Base-by-base conservation (phyloP, 1,140 invertebrate genomes). In the Drosophila serrata region DNA sequence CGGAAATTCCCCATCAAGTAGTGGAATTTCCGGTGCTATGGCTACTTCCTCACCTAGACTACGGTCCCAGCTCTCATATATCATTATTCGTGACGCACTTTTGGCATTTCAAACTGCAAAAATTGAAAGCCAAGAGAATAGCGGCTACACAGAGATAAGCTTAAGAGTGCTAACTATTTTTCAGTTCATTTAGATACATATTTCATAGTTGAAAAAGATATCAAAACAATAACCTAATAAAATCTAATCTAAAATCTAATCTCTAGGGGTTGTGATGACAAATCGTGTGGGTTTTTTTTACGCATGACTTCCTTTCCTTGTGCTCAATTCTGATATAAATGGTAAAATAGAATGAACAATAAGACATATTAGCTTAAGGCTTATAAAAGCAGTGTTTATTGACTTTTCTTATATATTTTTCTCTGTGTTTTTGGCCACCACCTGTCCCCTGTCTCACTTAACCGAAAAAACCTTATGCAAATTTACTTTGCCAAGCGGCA, bases 391-490 rank as follows among this genome's bases (percentile, higher is more conserved):
- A n/a, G n/a, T n/a, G n/a, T n/a, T n/a, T n/a, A n/a, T n/a, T n/a
- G n/a, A n/a, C n/a, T n/a, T n/a, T n/a, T n/a, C n/a, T n/a, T 15
- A 6, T 15, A 61, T 58, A 12, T n/a, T 29, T 63, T 24, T 11
- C 13, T 3, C 3, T 42, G 55, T 61, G 51, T 53, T 37, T 17
- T 40, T 39, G 3, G 27, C 46, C 46, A 29, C n/a, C 46, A 49
- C 46, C 46, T 29, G 4, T 19, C 4, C 35, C 55, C 35, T 15
- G 11, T 13, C 65, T 13, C 37, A 49, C 33, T 48, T 51, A 63
- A 17, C 57, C 48, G 48, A 64, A 48, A 68, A 60, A 68, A 68
- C 55, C 39, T n/a, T 62, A 78, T 79, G 65, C 75, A 79, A 79
- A 70, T 78, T 79, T 70, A 78, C 75, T 70, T 76, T 65, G 60